Conservation (phyloP, 2,888 invertebrate genomes). For the Stenoptilia bipunctidactyla region DNA sequence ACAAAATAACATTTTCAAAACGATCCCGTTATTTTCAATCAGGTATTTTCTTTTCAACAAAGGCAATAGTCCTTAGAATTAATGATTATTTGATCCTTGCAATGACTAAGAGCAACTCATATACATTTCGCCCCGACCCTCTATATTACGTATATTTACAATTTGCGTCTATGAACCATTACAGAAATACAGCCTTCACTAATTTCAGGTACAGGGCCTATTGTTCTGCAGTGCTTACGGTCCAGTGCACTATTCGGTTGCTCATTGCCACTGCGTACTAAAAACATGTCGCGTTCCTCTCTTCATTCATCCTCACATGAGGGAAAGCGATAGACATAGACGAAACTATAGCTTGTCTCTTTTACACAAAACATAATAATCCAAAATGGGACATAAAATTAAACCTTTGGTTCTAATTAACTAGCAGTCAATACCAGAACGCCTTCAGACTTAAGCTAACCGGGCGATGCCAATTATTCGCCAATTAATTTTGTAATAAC, state of each 20-base stretch:
- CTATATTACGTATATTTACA: too few species aligned
- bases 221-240: conserved; percentile 2
- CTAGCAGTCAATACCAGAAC: conserved; percentile 55
- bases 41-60: too few species aligned
- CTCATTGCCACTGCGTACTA: not conserved
- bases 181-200: not conserved
- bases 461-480: conserved; percentile 57
- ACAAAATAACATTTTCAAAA: too few species aligned
- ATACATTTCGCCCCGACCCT: too few species aligned
- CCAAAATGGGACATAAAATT: not conserved
- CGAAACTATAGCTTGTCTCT: not conserved
- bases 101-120: too few species aligned
- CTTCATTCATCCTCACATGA: too few species aligned
- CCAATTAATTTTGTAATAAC: conserved; percentile 65
- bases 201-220: conserved; percentile 1
- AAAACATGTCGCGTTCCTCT: too few species aligned
- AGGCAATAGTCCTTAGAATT: too few species aligned
- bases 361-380: not conserved
- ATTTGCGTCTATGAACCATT: not conserved
- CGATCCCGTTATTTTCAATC: too few species aligned
- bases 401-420: conserved; percentile 33
- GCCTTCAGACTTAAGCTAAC: conserved; percentile 51
- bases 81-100: too few species aligned
- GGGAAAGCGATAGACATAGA: not conserved
- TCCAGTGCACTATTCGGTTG: not conserved